Conservation (phyloP, 2,888 invertebrate species). For the Tenodera sinensis region DNA sequence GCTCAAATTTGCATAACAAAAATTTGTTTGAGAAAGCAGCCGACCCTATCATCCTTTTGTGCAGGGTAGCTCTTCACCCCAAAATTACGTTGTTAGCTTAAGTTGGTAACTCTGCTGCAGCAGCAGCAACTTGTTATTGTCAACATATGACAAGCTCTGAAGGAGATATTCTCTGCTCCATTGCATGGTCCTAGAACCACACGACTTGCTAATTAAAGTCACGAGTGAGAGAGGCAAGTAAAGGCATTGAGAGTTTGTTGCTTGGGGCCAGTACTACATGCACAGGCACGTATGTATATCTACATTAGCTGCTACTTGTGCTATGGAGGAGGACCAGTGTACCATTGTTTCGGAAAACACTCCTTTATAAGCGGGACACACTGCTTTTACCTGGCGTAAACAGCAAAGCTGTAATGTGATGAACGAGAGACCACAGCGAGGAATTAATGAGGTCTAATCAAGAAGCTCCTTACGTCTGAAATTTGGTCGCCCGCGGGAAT, state of each 20-base stretch:
- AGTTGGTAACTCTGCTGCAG: background rate
- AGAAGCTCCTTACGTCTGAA: no score
- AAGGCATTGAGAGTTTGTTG: background rate
- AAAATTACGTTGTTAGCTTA: background rate
- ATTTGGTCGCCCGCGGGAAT: no score
- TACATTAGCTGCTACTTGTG: background rate
- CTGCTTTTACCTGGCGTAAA: background rate
- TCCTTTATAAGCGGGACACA: background rate
- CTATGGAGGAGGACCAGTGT: background rate
- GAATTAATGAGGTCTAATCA: background rate
- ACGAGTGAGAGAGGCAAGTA: background rate
- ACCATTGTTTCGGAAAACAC: background rate
- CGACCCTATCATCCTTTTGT: background rate
- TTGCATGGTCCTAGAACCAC: background rate
- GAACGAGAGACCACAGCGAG: background rate
- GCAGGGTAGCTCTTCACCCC: background rate
- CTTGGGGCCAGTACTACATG: background rate
- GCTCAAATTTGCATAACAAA: background rate
- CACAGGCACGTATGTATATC: background rate
- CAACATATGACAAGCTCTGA: background rate
- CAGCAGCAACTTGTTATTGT: background rate
- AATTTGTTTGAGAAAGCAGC: background rate
- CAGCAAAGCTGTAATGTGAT: background rate
- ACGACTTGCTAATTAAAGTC: background rate
- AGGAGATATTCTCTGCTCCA: background rate